Percentiles rank a stretch among this genome's conserved stretches.
These are phyloP conservation scores for Cossypha caffra DNA, from an alignment of 2,797 vertebrate genomes.

Conservation along the genomic window DNA sequence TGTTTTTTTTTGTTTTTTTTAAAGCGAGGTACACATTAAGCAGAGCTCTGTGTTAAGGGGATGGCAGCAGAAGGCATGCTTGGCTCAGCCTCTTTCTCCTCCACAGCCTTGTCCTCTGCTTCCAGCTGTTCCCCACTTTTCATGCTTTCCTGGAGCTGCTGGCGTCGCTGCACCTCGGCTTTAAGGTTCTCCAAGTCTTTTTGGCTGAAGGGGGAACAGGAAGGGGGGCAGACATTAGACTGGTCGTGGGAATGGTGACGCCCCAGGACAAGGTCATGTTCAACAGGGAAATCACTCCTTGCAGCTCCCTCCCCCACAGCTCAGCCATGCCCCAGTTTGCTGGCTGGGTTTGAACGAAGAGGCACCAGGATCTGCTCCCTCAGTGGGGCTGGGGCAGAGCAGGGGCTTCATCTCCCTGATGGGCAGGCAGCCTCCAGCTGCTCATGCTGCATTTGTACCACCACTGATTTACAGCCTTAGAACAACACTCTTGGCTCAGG, in stretches of 20 bases:
- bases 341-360: background rate
- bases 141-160: conserved; percentile 90
- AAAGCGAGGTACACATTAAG: conserved; percentile 65
- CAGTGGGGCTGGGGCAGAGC: background rate
- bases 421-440: background rate
- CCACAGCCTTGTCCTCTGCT: conserved; percentile 27
- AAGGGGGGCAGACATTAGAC: background rate
- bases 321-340: background rate
- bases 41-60: conserved; percentile 64
- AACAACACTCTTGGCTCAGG: background rate
- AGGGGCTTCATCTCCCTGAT: background rate
- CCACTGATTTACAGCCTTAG: background rate
- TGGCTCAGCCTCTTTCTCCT: conserved; percentile 32
- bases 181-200: conserved; percentile 98
- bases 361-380: background rate
- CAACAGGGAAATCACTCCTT: rapidly evolving
- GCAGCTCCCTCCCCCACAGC: background rate
- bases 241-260: background rate
- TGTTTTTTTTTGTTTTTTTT: background rate
- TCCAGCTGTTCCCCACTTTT: conserved; percentile 81
- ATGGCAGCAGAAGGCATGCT: conserved; percentile 43
- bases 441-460: background rate
- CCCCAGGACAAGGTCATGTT: background rate
- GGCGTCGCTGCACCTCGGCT: conserved; percentile 94
- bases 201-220: conserved; percentile 81